Evolutionary conservation across 2,797 vertebrate species (phyloP).

Genomic region (Argya squamiceps): DNA sequence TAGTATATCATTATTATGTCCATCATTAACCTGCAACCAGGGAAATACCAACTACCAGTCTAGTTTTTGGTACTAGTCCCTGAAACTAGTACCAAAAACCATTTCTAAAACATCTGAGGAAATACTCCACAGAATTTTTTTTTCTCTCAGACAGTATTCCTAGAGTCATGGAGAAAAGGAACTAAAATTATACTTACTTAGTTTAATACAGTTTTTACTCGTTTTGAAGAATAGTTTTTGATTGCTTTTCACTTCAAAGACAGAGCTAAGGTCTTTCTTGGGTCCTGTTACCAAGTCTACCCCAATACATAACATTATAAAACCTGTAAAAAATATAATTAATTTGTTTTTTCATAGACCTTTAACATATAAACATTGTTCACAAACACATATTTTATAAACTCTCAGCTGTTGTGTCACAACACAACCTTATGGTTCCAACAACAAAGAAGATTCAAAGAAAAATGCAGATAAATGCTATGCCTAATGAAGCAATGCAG

Average conservation of each 20-base stretch:
- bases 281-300: slow-evolving; percentile 43
- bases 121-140: neutral
- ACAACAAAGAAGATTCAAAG: neutral
- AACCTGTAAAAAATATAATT: slow-evolving; percentile 58
- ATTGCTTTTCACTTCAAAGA: slow-evolving; percentile 66
- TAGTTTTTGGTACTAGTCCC: too few species aligned
- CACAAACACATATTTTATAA: neutral
- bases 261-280: slow-evolving; percentile 56
- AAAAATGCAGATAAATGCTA: neutral
- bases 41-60: neutral
- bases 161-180: neutral
- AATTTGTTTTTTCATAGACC: neutral
- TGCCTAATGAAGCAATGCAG: neutral
- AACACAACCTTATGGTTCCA: neutral
- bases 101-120: neutral
- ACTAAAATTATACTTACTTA: slow-evolving; percentile 69
- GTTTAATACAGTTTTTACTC: slow-evolving; percentile 65
- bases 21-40: neutral
- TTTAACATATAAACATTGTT: neutral
- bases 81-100: neutral
- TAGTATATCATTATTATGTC: neutral
- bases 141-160: neutral
- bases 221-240: slow-evolving; percentile 60
- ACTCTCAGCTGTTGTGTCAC: neutral
- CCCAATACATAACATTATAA: slow-evolving; percentile 69